Evolutionary conservation across 2,888 invertebrate genomes (phyloP), one percentile per base, ranked within the genome.

Genomic region (Polydrusus cervinus): DNA sequence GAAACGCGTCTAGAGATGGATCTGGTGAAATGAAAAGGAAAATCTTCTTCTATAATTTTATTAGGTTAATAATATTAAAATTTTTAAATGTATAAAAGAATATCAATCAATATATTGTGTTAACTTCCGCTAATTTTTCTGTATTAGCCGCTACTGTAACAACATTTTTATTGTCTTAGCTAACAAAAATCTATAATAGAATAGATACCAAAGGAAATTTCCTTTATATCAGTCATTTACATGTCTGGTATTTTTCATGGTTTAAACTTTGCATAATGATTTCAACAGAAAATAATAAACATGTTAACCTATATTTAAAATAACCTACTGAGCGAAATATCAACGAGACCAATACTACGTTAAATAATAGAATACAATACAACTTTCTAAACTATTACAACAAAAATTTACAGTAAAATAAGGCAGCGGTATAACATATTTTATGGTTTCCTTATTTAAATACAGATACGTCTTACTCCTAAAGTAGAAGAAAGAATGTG

Each of bases 371-470:
- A 34, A 60, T 38, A 60, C 55, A 55, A 25, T 55, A n/a, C 38
- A 60, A 60, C 57, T 60, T 60, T 60, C 57, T 16, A 60, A 60
- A 60, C 18, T 18, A 38, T 60, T 40, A 60, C 38, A 60, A 60
- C 57, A 38, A 60, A 60, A 60, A 38, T 38, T 38, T 38, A 10
- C 16, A 60, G 18, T 30, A 60, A 60, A 60, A 60, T 34, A 34
- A 55, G 34, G 25, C 57, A 55, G 25, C 38, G 38, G 25, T 60
- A n/a, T n/a, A 38, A 53, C 34, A 60, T 38, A 18, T 38, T 16
- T 38, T 60, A 60, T 34, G 14, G 38, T 60, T 38, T 60, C 57
- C 57, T 60, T 38, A 60, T 60, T 60, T 60, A 38, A 60, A 60
- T 60, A 18, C 18, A 60, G 34, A 60, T 60, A 38, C 38, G 57